Conservation (phyloP, 1,140 invertebrate genomes). For the Diorhabda carinulata region DNA sequence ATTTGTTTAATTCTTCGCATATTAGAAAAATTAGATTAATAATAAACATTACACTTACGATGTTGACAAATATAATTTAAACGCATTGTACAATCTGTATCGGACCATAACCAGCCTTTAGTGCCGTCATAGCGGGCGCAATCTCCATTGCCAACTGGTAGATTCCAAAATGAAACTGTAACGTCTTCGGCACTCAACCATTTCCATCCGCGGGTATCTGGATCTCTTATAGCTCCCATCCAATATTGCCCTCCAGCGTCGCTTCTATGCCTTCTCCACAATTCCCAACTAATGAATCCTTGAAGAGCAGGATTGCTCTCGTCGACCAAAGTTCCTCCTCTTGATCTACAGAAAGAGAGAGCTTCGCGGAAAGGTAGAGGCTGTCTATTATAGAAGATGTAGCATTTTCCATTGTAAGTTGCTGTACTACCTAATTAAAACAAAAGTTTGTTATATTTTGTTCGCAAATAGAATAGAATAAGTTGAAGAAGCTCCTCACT, state of each 20-base stretch:
- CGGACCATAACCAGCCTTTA: conserved; percentile 92
- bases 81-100: conserved; percentile 80
- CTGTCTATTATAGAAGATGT: conserved; percentile 90
- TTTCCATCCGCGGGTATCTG: conserved; percentile 78
- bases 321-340: conserved; percentile 79
- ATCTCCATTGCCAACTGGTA: conserved; percentile 76
- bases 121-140: conserved; percentile 89
- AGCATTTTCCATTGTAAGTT: conserved; percentile 94
- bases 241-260: conserved; percentile 91
- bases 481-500: too few species aligned
- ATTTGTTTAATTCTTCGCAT: too few species aligned
- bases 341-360: conserved; percentile 70
- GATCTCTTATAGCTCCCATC: conserved; percentile 86
- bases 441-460: neutral
- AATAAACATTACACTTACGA: conserved; percentile 60
- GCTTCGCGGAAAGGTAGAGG: conserved; percentile 78
- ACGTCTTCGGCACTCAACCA: conserved; percentile 87
- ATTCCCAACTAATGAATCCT: conserved; percentile 91
- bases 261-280: conserved; percentile 85
- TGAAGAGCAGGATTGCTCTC: conserved; percentile 92
- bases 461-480: neutral
- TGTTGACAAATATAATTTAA: conserved; percentile 94
- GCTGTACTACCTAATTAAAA: conserved; percentile 68
- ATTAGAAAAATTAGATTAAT: neutral
- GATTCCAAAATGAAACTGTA: conserved; percentile 88